Evolutionary conservation across 2,888 invertebrate species (phyloP).

Genomic region (Plutella xylostella): DNA sequence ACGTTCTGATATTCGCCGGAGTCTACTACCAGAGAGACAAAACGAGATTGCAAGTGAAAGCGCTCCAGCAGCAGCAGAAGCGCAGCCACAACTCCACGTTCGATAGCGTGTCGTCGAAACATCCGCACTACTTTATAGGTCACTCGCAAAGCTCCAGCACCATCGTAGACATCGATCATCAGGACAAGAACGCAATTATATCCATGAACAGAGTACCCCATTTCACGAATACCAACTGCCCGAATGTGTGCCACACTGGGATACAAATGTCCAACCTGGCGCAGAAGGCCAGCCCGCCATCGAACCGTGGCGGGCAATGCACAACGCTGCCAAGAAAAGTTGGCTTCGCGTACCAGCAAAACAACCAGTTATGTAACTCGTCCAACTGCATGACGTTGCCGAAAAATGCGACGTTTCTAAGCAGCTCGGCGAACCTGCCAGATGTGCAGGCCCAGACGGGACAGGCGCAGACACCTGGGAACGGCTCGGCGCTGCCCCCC

Average conservation of each 20-base stretch:
- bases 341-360: constrained; percentile 54
- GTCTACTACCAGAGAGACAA: constrained; percentile 86
- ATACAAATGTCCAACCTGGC: constrained; percentile 67
- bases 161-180: constrained; percentile 87
- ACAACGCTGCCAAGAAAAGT: constrained; percentile 63
- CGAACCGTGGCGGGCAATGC: constrained; percentile 49
- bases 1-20: constrained; percentile 85
- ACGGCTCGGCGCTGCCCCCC: constrained; percentile 43
- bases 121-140: constrained; percentile 82
- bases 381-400: constrained; percentile 72
- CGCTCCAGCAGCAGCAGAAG: constrained; percentile 78
- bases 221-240: constrained; percentile 58
- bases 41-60: constrained; percentile 82
- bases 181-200: constrained; percentile 70
- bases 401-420: constrained; percentile 68
- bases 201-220: constrained; percentile 63
- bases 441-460: constrained; percentile 64
- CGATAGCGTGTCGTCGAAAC: constrained; percentile 74
- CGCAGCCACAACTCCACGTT: constrained; percentile 70
- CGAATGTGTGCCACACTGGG: constrained; percentile 70
- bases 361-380: constrained; percentile 56
- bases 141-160: constrained; percentile 85
- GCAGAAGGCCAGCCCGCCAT: constrained; percentile 56
- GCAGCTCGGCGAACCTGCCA: constrained; percentile 52
- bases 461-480: constrained; percentile 50